Base-by-base conservation (phyloP, 1,140 invertebrate species). In the Cryptotermes secundus region DNA sequence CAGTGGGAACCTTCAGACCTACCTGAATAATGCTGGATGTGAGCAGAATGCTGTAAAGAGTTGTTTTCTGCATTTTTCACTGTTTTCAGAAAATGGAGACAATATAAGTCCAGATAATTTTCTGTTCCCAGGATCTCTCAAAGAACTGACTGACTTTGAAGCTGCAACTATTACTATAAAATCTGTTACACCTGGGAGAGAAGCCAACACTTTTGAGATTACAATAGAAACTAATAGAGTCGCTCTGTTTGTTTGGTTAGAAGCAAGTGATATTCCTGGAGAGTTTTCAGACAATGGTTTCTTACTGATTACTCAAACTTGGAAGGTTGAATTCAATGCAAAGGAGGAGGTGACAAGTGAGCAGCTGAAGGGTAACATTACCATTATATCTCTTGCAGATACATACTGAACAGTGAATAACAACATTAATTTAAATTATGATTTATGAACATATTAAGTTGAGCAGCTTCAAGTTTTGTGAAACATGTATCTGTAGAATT, bases 201-300 rank as follows among this genome's bases (percentile, higher is more conserved):
- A 31, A 3, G 38, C n/a, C 26, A 45, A 45, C 36, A 31, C 38
- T 6, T 45, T 82, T 35, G 83, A 84, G 31, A 85, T 89, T 16
- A 87, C 83, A 2, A 80, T 92, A 24, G 82, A 83, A 36, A 88
- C 89, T 24, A 87, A 89, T 84, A 80, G 86, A 16, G 88, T 91
- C 26, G 91, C 91, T 79, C 87, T 89, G 19, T 93, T 92, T 87
- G 91, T 92, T 6, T 92, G 91, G 90, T 83, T 93, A 12, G 90
- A 92, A 36, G 87, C 88, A 0, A 38, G 80, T 10, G 86, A 85
- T 24, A 42, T 83, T 53, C 85, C 85, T 53, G 92, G 91, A 10
- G 87, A 87, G 72, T 93, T 92, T 87, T 91, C 90, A 34, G 89
- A 91, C 86, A 93, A 93, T 87, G 92, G 92, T n/a, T 92, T 92